Conservation (phyloP, 2,113 vertebrate species). For the Bos javanicus region DNA sequence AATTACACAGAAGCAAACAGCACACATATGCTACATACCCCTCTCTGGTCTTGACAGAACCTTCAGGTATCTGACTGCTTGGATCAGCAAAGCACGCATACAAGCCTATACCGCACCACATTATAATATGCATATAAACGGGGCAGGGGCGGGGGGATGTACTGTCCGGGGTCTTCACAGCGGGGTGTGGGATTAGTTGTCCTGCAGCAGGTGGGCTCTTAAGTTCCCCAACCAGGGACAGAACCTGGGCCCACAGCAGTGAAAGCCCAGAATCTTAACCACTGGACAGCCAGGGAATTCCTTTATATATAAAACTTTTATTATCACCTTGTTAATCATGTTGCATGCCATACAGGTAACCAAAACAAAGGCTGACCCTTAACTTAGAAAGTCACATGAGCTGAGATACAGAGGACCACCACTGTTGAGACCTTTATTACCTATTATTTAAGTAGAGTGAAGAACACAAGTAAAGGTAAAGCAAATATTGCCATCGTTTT, state of each 20-base stretch:
- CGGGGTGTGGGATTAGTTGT: not conserved
- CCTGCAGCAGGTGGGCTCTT: not conserved
- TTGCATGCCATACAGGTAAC: not conserved
- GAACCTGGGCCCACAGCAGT: not conserved
- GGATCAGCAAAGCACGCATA: not conserved
- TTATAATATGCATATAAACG: not conserved
- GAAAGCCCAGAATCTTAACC: not conserved
- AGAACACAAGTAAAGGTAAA: not conserved
- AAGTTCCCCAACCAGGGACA: not conserved
- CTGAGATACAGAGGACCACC: not conserved
- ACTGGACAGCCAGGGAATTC: not conserved
- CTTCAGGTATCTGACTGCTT: not conserved
- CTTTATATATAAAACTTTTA: not conserved
- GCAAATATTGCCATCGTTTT: not conserved
- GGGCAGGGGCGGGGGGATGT: rapidly evolving
- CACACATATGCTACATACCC: not conserved
- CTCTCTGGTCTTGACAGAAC: not conserved
- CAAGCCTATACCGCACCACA: not conserved
- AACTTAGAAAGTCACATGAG: not conserved
- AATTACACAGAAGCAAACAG: not conserved
- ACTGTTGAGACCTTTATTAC: not conserved
- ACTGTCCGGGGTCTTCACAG: not conserved
- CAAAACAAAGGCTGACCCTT: not conserved
- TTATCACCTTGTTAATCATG: not conserved
- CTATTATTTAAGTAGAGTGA: not conserved